Percentiles rank a stretch among this genome's conserved stretches.
Conservation (phyloP, 2,797 vertebrate genomes). For the Phrynocephalus vlangalii region DNA sequence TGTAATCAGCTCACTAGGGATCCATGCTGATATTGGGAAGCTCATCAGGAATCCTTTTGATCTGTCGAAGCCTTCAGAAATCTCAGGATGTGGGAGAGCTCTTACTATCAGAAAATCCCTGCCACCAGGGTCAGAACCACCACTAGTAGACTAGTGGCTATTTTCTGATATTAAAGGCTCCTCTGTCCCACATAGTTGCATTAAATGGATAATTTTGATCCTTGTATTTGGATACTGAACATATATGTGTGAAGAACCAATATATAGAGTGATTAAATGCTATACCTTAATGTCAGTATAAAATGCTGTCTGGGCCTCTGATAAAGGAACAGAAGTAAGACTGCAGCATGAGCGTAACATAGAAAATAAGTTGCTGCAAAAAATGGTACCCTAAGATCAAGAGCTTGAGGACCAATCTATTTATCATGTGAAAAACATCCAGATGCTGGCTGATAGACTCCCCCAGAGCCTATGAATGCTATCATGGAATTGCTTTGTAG, state of each 20-base stretch:
- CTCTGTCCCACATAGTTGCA: no score
- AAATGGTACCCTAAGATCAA: not conserved
- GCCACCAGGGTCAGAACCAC: no score
- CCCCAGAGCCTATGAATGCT: not conserved
- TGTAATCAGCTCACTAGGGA: not conserved
- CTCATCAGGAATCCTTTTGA: no score
- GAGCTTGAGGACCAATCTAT: not conserved
- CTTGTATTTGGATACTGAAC: not conserved
- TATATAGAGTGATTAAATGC: not conserved
- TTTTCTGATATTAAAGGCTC: no score
- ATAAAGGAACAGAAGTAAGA: not conserved
- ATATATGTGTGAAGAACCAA: not conserved
- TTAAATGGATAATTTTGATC: no score
- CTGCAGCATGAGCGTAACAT: not conserved
- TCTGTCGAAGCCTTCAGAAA: no score
- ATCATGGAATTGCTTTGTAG: not conserved
- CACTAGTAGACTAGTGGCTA: no score
- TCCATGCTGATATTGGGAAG: no score
- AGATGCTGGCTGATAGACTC: not conserved
- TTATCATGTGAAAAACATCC: not conserved
- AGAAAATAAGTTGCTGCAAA: not conserved
- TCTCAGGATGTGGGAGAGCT: no score
- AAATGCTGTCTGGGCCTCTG: not conserved
- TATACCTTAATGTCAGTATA: not conserved
- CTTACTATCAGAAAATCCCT: no score